A percentile compares a stretch with the other conserved stretches of the same genome.
Evolutionary conservation across 1,140 invertebrate genomes (phyloP).

Genomic region (Neodiprion fabricii): DNA sequence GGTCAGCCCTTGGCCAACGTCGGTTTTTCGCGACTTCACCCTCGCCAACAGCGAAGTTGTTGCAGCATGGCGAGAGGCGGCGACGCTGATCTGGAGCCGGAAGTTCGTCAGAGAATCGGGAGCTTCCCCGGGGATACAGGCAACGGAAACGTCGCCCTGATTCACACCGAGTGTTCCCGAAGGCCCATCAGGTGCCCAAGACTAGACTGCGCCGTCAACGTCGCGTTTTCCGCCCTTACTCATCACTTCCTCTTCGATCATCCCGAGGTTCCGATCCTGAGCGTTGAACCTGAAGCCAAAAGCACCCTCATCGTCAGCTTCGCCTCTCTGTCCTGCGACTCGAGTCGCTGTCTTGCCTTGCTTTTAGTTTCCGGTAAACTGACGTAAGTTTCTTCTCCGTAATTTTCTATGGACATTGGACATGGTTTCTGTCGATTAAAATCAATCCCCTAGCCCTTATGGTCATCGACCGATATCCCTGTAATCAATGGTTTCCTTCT

Average conservation of each 20-base stretch:
- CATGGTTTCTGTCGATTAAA: too few species aligned
- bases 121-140: not conserved
- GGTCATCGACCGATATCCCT: too few species aligned
- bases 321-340: constrained; percentile 40
- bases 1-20: not conserved
- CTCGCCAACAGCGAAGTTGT: constrained; percentile 32
- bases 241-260: constrained; percentile 58
- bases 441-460: not conserved
- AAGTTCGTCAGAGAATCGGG: not conserved
- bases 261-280: constrained; percentile 54
- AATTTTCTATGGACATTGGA: not conserved
- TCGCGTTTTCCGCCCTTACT: constrained; percentile 53
- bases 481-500: constrained; percentile 10
- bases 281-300: constrained; percentile 49
- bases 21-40: not conserved
- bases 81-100: not conserved
- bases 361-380: constrained; percentile 54
- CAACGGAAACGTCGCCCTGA: constrained; percentile 30
- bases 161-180: constrained; percentile 47
- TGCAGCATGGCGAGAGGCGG: constrained; percentile 33
- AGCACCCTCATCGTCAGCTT: constrained; percentile 53
- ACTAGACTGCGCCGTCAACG: constrained; percentile 51
- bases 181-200: constrained; percentile 53
- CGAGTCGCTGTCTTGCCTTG: constrained; percentile 52
- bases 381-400: constrained; percentile 43